phyloP scores from a whole-genome alignment of 2,797 vertebrate species.

The Crocodylus rhombifer region DNA sequence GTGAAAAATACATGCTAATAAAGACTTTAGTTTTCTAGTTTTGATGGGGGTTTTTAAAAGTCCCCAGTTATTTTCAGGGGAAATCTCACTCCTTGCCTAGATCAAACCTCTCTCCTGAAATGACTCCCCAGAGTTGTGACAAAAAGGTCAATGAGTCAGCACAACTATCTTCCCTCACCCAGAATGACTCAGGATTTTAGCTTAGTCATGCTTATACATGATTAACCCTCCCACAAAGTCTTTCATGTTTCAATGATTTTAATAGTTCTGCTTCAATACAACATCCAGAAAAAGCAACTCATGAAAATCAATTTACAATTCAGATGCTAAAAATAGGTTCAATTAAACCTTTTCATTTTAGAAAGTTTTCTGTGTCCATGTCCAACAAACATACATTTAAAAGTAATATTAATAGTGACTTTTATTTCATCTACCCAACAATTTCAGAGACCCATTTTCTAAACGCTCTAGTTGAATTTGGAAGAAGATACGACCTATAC shows the following conservation, averaged over 20 bases:
- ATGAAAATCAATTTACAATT: constrained; percentile 42
- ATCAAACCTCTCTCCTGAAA: not conserved
- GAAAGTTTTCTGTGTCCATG: not conserved
- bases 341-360: not conserved
- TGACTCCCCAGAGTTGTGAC: not conserved
- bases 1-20: not conserved
- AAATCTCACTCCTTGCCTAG: not conserved
- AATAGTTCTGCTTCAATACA: not conserved
- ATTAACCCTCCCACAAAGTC: not conserved
- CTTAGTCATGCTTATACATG: constrained; percentile 62
- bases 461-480: too few relatives aligned
- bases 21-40: not conserved
- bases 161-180: not conserved
- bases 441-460: not conserved
- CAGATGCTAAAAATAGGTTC: not conserved
- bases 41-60: not conserved
- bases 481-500: not conserved
- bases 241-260: not conserved
- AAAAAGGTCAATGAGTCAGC: not conserved
- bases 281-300: constrained; percentile 4
- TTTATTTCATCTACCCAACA: not conserved
- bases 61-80: not conserved
- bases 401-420: not conserved
- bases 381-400: not conserved
- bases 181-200: constrained; percentile 14